Evolutionary conservation across 2,888 invertebrate genomes (phyloP), one percentile per base, ranked within the genome.

Genomic region (Ornithoptera priamus): DNA sequence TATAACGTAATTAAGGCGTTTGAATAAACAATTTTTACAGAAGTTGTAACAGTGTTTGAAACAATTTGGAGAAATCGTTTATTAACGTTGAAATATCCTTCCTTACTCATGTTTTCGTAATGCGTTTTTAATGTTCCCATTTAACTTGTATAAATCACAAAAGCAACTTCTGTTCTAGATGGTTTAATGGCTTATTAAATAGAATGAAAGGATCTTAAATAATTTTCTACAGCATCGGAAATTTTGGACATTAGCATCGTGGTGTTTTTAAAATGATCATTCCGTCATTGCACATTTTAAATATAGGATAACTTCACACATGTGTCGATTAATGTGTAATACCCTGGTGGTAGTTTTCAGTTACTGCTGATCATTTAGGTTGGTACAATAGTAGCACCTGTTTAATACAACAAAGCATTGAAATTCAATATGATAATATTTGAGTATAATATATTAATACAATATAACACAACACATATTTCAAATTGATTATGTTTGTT

Each of bases 71-170:
- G 70, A 67, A 71, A 67, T 71, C 67, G 61, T 71, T 67, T 71
- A 71, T 71, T 71, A 67, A 65, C 85, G 89, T 88, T 88, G 86
- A 90, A 90, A 89, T 81, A 87, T 85, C 85, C 88, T 85, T 85
- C 89, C 83, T 86, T 87, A 92, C 87, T 91, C 92, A 90, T 92
- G 92, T 92, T 92, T 91, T 89, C 87, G 87, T 92, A 92, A 92
- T 92, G 92, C 89, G 92, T 91, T 92, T 92, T 92, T 92, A 92
- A 92, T 92, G 92, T 90, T 92, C 90, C 90, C 90, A 89, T 90
- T 89, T 92, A 90, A 86, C 89, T 87, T 65, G 62, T 71, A 92
- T 92, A 91, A 91, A 91, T 92, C 92, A 91, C 84, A 81, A 87
- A 86, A 85, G 87, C 84, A 85, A 86, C 87, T 87, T 86, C 88